Evolutionary conservation across 2,797 vertebrate genomes (phyloP), one percentile per base, ranked within the genome.

Genomic region (Lepilemur ruficaudatus): DNA sequence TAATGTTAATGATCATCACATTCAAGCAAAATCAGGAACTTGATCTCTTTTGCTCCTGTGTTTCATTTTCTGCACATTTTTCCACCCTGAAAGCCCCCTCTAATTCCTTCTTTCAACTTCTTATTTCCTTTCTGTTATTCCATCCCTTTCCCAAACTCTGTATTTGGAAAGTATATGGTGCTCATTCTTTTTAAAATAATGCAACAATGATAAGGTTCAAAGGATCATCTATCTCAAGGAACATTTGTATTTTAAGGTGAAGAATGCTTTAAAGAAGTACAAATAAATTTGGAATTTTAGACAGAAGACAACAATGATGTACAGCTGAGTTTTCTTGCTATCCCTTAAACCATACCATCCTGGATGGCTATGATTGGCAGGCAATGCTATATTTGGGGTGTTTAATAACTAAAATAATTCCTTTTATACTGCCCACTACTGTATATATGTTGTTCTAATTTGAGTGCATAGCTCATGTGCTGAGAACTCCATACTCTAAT

Each of bases 51-150:
- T 80, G 32, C 6, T 87, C 30, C 8, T 52, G 12, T 18, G 61
- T 86, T 94, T 94, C 35, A 65, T 65, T 65, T 67, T 72, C 70
- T 91, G 32, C 59, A 82, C 6, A 79, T 85, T 84, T 80, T 81
- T 72, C 43, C 59, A 86, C 57, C n/a, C n/a, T 91, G 41, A 32
- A 89, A 48, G 1, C 0, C 5, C 65, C 28, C 5, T 82, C n/a
- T 75, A 50, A 78, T 93, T 76, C 22, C 48, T 87, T 70, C 59
- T 85, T 67, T 76, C 2, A 69, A 61, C 50, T 41, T 88, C 23
- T 78, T 63, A 70, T 6, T 91, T 72, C 8, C 5, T 35, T 32
- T 65, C 32, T 93, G 13, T 52, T 59, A 32, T 25, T 65, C 28
- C 1, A 92, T 4, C 0, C 41, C 3, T 59, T 92, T 89, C 67